Conservation (phyloP, 2,888 invertebrate species). For the Stenolophus ochropezus region DNA sequence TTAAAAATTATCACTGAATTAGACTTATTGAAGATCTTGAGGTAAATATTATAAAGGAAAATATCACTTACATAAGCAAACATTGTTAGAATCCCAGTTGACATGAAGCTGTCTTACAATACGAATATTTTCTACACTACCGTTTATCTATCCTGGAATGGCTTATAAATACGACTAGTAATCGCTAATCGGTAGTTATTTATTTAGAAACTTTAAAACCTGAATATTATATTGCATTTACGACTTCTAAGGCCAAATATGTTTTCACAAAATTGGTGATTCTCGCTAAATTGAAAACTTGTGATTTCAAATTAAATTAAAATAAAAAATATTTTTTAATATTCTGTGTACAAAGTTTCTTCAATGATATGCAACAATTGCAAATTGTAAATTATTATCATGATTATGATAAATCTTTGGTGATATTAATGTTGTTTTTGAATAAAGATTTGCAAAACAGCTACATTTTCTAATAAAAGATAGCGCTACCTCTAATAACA, state of each 20-base stretch:
- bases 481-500: conserved; percentile 42
- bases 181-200: conserved; percentile 45
- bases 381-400: conserved; percentile 34
- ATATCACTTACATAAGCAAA: neutral
- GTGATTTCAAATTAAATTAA: conserved; percentile 13
- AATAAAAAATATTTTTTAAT: conserved; percentile 25
- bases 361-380: conserved; percentile 47
- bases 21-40: neutral
- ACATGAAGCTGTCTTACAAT: conserved; percentile 27
- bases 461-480: conserved; percentile 24
- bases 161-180: conserved; percentile 52
- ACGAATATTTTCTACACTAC: conserved; percentile 13
- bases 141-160: conserved; percentile 41
- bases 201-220: conserved; percentile 56
- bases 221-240: conserved; percentile 59
- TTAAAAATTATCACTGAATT: neutral
- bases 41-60: neutral
- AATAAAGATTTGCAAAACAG: conserved; percentile 33
- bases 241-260: conserved; percentile 58
- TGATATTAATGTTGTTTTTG: conserved; percentile 25
- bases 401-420: conserved; percentile 38
- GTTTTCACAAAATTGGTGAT: conserved; percentile 54
- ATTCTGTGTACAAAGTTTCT: conserved; percentile 41
- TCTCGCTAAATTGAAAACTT: conserved; percentile 46
- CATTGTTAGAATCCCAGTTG: conserved; percentile 18